Evolutionary conservation across 2,888 invertebrate species (phyloP).

Genomic region (Sphecodes monilicornis): DNA sequence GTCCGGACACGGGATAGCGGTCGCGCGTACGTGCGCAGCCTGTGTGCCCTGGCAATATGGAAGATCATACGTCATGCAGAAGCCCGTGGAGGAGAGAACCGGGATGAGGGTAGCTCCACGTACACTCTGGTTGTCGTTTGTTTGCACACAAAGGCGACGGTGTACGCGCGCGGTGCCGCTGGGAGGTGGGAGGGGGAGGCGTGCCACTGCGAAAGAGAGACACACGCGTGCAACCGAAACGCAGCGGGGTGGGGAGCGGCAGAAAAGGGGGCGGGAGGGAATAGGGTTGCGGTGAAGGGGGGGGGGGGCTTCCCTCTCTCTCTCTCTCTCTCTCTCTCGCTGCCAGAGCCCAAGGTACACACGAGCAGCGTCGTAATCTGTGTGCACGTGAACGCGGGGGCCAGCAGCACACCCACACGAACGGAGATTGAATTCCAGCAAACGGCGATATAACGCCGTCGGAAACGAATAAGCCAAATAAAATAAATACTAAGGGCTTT

Average conservation of each 20-base stretch:
- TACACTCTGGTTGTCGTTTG: constrained; percentile 61
- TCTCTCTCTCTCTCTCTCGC: background rate
- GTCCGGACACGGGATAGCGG: constrained; percentile 31
- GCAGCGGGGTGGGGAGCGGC: background rate
- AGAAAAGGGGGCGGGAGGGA: background rate
- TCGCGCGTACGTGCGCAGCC: constrained; percentile 60
- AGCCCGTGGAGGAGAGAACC: constrained; percentile 49
- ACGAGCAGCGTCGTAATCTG: constrained; percentile 35
- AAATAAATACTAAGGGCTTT: constrained; percentile 77
- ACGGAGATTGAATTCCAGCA: constrained; percentile 79
- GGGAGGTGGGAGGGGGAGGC: background rate
- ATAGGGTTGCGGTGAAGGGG: background rate
- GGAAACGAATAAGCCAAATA: constrained; percentile 81
- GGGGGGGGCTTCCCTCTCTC: background rate
- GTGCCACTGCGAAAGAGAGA: background rate
- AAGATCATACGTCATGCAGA: constrained; percentile 84
- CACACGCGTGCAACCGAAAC: background rate
- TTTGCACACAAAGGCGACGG: constrained; percentile 63
- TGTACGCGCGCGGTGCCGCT: background rate
- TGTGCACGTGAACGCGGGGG: constrained; percentile 32
- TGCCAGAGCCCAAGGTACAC: constrained; percentile 2
- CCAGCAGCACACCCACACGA: constrained; percentile 45
- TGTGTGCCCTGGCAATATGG: constrained; percentile 81
- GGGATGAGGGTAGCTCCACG: constrained; percentile 41
- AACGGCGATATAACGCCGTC: constrained; percentile 73